A percentile compares a stretch with the other conserved stretches of the same genome.
phyloP scores from a whole-genome alignment of 35 echinoderm and acorn worm genomes.

The Heliocidaris erythrogramma region DNA sequence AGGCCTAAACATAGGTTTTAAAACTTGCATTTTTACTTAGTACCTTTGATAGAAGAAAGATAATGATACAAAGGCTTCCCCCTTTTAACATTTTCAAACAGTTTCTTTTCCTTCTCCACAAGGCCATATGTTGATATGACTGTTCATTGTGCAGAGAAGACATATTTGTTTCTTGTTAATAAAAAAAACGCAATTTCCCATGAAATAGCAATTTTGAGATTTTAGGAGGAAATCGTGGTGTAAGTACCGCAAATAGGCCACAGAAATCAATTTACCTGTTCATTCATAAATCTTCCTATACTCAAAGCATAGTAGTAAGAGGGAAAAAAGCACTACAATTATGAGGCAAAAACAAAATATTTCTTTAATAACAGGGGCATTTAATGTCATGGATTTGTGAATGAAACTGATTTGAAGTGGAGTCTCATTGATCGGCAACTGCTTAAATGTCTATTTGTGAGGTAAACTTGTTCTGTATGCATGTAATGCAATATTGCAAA shows the following conservation, averaged over 20 bases:
- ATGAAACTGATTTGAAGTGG: background rate
- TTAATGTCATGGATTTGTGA: slow-evolving; percentile 18
- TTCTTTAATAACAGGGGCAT: background rate
- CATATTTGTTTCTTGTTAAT: background rate
- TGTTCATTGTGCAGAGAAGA: background rate
- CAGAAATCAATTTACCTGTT: background rate
- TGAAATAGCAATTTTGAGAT: background rate
- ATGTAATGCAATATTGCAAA: slow-evolving; percentile 13
- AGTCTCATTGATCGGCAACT: background rate
- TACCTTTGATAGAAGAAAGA: too few relatives aligned
- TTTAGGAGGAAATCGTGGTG: background rate
- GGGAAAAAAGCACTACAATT: background rate
- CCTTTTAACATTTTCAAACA: too few relatives aligned
- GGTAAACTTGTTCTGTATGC: background rate
- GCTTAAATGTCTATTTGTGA: slow-evolving; percentile 5
- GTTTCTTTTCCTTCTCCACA: too few relatives aligned
- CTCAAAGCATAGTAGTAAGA: background rate
- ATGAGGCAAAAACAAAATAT: background rate
- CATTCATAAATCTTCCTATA: background rate
- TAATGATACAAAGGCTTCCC: background rate
- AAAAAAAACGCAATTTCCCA: background rate
- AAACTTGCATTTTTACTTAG: too few relatives aligned
- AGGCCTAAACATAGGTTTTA: too few relatives aligned
- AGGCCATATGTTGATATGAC: too few relatives aligned
- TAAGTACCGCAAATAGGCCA: background rate